These are phyloP conservation scores for Drosophila hamatofila DNA, from an alignment of 2,888 invertebrate species.

Conservation along the genomic window DNA sequence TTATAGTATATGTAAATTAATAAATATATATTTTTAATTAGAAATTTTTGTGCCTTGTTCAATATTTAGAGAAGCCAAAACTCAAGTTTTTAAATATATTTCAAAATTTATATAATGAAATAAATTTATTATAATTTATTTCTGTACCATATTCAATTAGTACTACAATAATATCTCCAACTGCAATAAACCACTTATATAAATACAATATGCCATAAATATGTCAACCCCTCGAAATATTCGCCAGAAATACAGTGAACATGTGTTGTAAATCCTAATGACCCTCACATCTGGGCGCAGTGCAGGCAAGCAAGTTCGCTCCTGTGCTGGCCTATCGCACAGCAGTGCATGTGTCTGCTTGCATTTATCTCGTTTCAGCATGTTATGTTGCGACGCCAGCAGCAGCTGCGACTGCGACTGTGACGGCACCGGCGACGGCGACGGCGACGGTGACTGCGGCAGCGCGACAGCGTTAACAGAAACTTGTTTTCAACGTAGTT, in stretches of 20 bases:
- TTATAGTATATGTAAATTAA: no score
- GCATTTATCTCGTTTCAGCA: slow-evolving; percentile 67
- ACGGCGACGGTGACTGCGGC: slow-evolving; percentile 17
- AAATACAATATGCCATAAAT: slow-evolving; percentile 6
- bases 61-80: no score
- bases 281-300: slow-evolving; percentile 18
- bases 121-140: neutral
- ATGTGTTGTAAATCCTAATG: slow-evolving; percentile 13
- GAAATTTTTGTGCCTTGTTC: no score
- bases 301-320: slow-evolving; percentile 20
- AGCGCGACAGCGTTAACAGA: slow-evolving; percentile 62
- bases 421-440: neutral
- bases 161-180: neutral
- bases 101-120: no score
- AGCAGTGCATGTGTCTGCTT: slow-evolving; percentile 51
- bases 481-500: slow-evolving; percentile 84
- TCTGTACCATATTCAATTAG: neutral
- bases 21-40: no score
- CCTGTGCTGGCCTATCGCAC: slow-evolving; percentile 40
- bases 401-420: slow-evolving; percentile 17
- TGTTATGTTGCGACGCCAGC: slow-evolving; percentile 62
- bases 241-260: slow-evolving; percentile 8
- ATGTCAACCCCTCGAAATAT: neutral
- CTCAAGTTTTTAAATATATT: no score
- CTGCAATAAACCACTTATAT: slow-evolving; percentile 1